phyloP scores from a whole-genome alignment of 1,140 invertebrate species.

The Archivesica marissinica region DNA sequence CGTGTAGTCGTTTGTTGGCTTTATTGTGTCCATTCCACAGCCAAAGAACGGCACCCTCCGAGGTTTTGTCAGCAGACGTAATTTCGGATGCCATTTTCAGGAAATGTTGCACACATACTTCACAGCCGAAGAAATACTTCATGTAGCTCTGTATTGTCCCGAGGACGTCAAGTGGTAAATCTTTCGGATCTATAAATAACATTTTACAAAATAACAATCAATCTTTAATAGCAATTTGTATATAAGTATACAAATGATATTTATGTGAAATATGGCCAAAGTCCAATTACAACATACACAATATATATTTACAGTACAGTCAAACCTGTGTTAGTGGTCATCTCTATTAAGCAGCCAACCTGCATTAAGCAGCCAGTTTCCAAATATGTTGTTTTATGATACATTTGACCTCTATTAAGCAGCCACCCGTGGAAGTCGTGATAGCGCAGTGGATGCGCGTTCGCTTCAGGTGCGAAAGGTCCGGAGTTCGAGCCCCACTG shows the following conservation, averaged over 20 bases:
- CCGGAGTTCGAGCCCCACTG: too few species aligned
- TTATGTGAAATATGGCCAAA: background rate
- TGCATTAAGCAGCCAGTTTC: too few species aligned
- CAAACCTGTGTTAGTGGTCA: too few species aligned
- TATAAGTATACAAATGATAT: background rate
- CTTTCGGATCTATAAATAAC: conserved; percentile 69
- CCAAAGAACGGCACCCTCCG: conserved; percentile 94
- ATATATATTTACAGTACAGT: background rate
- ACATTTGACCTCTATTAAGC: too few species aligned
- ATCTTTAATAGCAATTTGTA: background rate
- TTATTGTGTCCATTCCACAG: conserved; percentile 97
- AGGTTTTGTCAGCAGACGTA: conserved; percentile 88
- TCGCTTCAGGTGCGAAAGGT: too few species aligned
- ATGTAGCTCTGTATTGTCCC: conserved; percentile 94
- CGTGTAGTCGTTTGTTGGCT: conserved; percentile 91
- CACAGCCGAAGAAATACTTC: conserved; percentile 96
- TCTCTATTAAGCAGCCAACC: too few species aligned
- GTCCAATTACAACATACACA: background rate
- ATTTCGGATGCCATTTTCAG: conserved; percentile 87
- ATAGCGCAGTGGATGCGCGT: too few species aligned
- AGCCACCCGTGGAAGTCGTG: too few species aligned
- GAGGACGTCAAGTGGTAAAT: conserved; percentile 88
- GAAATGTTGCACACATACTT: conserved; percentile 95
- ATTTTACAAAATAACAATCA: background rate
- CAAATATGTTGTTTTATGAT: too few species aligned